Conservation (phyloP, 2,113 vertebrate species). For the Eupsittula cactorum region DNA sequence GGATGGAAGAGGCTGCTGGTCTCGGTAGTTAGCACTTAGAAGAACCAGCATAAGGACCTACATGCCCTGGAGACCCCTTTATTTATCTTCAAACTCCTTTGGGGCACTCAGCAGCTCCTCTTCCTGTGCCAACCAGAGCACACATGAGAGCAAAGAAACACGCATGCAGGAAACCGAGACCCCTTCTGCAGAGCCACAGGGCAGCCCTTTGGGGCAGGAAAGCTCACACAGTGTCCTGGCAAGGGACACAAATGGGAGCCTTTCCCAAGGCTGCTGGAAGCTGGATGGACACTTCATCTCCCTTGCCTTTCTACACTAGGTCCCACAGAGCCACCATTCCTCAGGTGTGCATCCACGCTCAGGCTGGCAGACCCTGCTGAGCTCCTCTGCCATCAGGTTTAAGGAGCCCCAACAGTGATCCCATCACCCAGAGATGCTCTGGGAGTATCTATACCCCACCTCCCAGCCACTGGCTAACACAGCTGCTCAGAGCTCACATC, state of each 20-base stretch:
- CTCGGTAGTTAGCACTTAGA: background rate
- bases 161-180: rapidly evolving
- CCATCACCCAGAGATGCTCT: background rate
- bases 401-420: background rate
- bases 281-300: background rate
- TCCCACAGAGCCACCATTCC: rapidly evolving
- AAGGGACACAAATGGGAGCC: background rate
- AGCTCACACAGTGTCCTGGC: background rate
- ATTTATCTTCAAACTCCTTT: background rate
- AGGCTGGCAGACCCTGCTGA: background rate
- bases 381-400: background rate
- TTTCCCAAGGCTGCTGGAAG: background rate
- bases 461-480: background rate
- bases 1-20: background rate
- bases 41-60: background rate
- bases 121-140: background rate
- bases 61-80: rapidly evolving
- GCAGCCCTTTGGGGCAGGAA: background rate
- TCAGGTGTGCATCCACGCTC: rapidly evolving
- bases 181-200: rapidly evolving
- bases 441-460: background rate
- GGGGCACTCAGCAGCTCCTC: background rate
- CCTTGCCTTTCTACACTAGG: background rate
- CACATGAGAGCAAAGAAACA: rapidly evolving
- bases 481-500: background rate